Evolutionary conservation across 2,888 invertebrate species (phyloP), one percentile per base, ranked within the genome.

Genomic region (Sarcophaga carnaria): DNA sequence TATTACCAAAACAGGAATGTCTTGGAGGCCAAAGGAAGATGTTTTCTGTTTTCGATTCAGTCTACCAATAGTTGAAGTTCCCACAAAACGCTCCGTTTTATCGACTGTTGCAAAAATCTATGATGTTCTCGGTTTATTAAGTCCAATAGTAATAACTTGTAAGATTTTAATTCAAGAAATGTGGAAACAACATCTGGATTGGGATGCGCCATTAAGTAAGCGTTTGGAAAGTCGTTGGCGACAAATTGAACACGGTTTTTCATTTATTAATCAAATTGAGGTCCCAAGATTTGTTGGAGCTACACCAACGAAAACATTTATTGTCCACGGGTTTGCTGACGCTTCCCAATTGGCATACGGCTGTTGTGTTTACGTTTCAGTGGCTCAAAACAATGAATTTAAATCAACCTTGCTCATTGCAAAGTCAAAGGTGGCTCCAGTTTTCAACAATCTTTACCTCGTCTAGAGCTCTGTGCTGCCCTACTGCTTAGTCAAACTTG

Each of bases 151-250:
- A 11, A 54, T 85, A 37, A 27, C 45, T 4, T 82, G 86, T 49
- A 88, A 89, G 62, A 89, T 89, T 27, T 62, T 88, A 67, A 62
- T 89, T 17, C 88, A 88, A 27, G 85, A 88, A 25, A 66, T 85
- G 25, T 88, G 87, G 82, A 82, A 76, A 11, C 83, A 87, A 17
- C 79, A 88, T 8, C 1, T 80, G 14, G 63, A 81, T 22, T 85
- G 85, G 85, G 85, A 80, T 25, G 12, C 60, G n/a, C n/a, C 20
- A 17, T 14, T 69, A 47, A 10, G 1, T 47, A 47, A 47, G 20
- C 47, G 8, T n/a, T n/a, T 69, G n/a, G n/a, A 69, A 47, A 49
- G 3, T 49, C 49, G 49, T 49, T 49, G 49, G 49, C 8, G 49
- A 49, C 49, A 49, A 49, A 49, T 49, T 49, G 49, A 49, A 49